These are phyloP conservation scores for Gonioctena quinquepunctata DNA, from an alignment of 1,140 invertebrate species.

Conservation along the genomic window DNA sequence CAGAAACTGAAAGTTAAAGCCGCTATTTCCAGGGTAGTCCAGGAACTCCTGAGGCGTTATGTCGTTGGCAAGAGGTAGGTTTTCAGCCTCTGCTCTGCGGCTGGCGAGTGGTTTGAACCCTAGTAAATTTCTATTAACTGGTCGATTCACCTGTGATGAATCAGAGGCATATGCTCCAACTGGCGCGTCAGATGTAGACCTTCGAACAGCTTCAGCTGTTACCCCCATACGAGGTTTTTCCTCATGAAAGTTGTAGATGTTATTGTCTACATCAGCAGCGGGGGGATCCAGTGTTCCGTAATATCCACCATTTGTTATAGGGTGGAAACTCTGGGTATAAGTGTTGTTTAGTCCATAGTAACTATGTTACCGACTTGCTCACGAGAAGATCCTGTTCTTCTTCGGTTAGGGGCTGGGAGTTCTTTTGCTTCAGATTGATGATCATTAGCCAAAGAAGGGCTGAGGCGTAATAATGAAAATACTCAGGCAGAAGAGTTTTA, in stretches of 20 bases:
- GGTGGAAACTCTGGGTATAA: not conserved
- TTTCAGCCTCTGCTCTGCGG: too few relatives aligned
- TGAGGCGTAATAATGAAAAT: not conserved
- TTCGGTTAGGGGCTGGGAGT: not conserved
- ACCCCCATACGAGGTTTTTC: too few relatives aligned
- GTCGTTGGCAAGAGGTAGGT: not conserved
- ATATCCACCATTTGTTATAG: not conserved
- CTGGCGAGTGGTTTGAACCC: too few relatives aligned
- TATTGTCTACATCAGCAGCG: slow-evolving; percentile 2
- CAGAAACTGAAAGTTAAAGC: not conserved
- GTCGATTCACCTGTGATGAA: too few relatives aligned
- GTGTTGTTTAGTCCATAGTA: not conserved
- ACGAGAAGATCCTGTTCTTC: not conserved
- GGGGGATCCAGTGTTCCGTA: not conserved
- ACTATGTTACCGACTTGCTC: not conserved
- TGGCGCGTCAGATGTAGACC: too few relatives aligned
- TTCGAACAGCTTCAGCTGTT: too few relatives aligned
- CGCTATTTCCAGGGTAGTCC: not conserved
- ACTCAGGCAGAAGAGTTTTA: not conserved
- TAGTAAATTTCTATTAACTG: too few relatives aligned
- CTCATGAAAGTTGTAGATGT: slow-evolving; percentile 15
- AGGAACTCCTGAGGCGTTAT: not conserved
- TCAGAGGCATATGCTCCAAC: slow-evolving; percentile 5
- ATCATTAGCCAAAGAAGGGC: not conserved
- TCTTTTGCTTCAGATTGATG: not conserved